Percentiles rank a stretch among this genome's conserved stretches.
These are phyloP conservation scores for Microchirus variegatus DNA, from an alignment of 2,797 vertebrate species.

Conservation along the genomic window DNA sequence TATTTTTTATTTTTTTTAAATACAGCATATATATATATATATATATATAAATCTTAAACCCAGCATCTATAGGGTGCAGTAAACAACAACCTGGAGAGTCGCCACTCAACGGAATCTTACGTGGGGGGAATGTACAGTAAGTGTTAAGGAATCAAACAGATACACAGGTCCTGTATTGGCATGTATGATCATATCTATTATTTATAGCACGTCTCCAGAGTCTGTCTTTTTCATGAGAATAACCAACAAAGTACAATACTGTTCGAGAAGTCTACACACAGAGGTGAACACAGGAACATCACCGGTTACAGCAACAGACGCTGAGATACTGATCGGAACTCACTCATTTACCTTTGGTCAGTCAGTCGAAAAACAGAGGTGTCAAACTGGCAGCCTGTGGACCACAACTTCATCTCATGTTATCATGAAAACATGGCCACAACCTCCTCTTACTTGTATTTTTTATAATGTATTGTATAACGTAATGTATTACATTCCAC, in stretches of 20 bases:
- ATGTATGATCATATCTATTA: slow-evolving; percentile 58
- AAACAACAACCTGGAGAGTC: slow-evolving; percentile 54
- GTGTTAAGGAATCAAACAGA: slow-evolving; percentile 43
- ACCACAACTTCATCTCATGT: no score
- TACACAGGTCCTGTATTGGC: slow-evolving; percentile 54
- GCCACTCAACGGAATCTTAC: slow-evolving; percentile 63
- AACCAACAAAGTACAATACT: slow-evolving; percentile 76
- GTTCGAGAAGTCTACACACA: slow-evolving; percentile 73
- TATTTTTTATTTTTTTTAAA: no score
- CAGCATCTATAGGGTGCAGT: slow-evolving; percentile 26
- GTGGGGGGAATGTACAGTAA: slow-evolving; percentile 56
- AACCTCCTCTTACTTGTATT: no score
- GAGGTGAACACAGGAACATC: slow-evolving; percentile 72
- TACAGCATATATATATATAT: no score
- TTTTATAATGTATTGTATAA: no score
- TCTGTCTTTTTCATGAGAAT: slow-evolving; percentile 74
- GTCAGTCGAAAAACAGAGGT: no score
- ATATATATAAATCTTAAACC: slow-evolving; percentile 21
- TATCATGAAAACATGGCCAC: no score
- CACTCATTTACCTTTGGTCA: slow-evolving; percentile 49
- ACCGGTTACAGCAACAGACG: slow-evolving; percentile 77
- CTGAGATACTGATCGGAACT: slow-evolving; percentile 52
- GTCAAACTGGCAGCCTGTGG: no score
- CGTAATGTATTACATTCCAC: no score
- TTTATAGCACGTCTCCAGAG: slow-evolving; percentile 57